Evolutionary conservation across 2,113 vertebrate species (phyloP), one percentile per base, ranked within the genome.

Genomic region (Calcarius ornatus): DNA sequence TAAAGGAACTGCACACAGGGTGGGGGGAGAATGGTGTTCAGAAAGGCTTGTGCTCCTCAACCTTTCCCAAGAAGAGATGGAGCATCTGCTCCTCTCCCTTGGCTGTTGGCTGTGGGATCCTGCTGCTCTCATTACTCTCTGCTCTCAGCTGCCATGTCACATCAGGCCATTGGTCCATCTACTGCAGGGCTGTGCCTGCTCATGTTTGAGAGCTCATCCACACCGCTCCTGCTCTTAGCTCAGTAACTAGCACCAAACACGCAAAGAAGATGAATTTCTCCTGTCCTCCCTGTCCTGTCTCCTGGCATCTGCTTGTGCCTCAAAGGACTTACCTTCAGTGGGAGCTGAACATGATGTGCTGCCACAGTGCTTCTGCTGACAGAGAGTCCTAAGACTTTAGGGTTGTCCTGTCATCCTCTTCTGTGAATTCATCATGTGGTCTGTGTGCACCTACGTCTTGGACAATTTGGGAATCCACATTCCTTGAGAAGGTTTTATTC

Each of bases 401-500:
- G 40, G 50, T 31, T 83, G 77, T 68, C 48, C 40, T 89, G 54
- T 81, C 65, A 43, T 38, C 30, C 30, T 69, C 24, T 25, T 71
- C 37, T 56, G 24, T 64, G 73, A 80, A 45, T 87, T 79, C 50
- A 15, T 53, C 7, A 18, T 48, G 6, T 15, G 33, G 28, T 86
- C 48, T 88, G 0, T 37, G 28, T 75, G 77, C 40, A 57, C 57
- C 70, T 72, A 59, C 0, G 0, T 71, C 48, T 73, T 63, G 79
- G 35, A 81, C 71, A 60, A 45, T 54, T 59, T 3, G 3, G 53
- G 65, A 88, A 53, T 47, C 66, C 4, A 0, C 3, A 0, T 83
- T 77, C 76, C 80, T 92, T 51, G 54, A 71, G 71, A 91, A 54
- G 20, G 7, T 77, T 83, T 92, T 80, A 83, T 83, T 92, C 88